Evolutionary conservation across 1,140 invertebrate genomes (phyloP), one percentile per base, ranked within the genome.

Genomic region (Philotrypesis tridentata): DNA sequence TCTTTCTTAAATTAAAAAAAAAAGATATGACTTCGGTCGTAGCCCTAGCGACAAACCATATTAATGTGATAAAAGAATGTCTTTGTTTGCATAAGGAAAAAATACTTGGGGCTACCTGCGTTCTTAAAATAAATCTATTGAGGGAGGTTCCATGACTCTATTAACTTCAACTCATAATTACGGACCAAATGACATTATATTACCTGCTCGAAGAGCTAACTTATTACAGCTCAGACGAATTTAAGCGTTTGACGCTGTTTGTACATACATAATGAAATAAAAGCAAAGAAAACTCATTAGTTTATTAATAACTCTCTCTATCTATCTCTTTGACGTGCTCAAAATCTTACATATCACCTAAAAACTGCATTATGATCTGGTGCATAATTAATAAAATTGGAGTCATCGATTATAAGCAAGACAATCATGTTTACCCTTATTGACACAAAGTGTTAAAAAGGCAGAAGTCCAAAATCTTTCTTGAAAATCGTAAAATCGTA

Each of bases 31-130:
- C 12, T 70, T 81, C 17, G 14, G 33, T 61, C 17, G 33, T 65
- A 65, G 37, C 33, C 37, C 68, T 78, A 78, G 80, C 80, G 80
- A 82, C 80, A 82, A 82, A 82, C 63, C 31, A 82, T 82, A 82
- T 78, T 55, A 73, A 33, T 82, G 73, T 82, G 80, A 82, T 82
- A 77, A 68, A 76, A 65, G 75, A 78, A 48, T 11, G 29, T 82
- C 75, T 73, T 78, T 82, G 77, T 79, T 79, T 61, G 74, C 73
- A 37, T 7, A 43, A 25, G 23, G 27, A 40, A 60, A 3, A 9
- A 23, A 70, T 37, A 0, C 1, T 68, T 23, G 55, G 61, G 40
- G 27, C 70, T 31, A 75, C 27, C 27, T 27, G n/a, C n/a, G 40
- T 40, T 68, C 21, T 21, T 55, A 80, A 25, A 40, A 3, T 17